phyloP scores from a whole-genome alignment of 1,140 invertebrate species.

The Penaeus chinensis region DNA sequence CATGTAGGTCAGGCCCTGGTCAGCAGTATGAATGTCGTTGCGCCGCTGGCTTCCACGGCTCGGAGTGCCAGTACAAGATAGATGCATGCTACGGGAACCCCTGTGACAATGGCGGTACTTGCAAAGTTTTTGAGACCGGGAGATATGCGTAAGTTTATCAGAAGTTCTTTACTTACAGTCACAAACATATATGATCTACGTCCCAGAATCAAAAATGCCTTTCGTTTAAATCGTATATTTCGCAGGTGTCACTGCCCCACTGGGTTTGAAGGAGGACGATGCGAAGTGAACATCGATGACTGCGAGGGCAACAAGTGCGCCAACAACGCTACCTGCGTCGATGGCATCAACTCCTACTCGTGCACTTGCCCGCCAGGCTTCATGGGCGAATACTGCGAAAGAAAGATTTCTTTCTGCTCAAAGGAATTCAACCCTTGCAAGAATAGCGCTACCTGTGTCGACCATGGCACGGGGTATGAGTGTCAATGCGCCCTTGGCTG shows the following conservation, averaged over 20 bases:
- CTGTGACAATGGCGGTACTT: conserved; percentile 85
- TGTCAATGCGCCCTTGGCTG: conserved; percentile 92
- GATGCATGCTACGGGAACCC: conserved; percentile 97
- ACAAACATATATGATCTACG: too few species aligned
- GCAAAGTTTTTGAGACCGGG: conserved; percentile 89
- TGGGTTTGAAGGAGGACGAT: conserved; percentile 90
- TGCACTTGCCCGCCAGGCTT: conserved; percentile 86
- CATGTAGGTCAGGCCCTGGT: conserved; percentile 76
- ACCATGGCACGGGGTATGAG: conserved; percentile 89
- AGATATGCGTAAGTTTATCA: conserved; percentile 80
- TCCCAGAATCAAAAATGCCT: too few species aligned
- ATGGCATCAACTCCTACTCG: conserved; percentile 84
- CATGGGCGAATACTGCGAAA: conserved; percentile 73
- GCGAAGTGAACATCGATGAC: conserved; percentile 92
- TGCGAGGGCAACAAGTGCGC: conserved; percentile 84
- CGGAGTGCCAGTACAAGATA: conserved; percentile 91
- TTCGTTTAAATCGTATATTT: background rate
- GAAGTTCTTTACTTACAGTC: background rate
- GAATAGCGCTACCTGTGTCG: conserved; percentile 90
- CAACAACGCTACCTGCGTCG: conserved; percentile 90
- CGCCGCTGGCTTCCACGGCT: conserved; percentile 90
- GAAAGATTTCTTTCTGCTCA: conserved; percentile 88
- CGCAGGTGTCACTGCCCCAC: conserved; percentile 84
- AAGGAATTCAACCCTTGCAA: conserved; percentile 91
- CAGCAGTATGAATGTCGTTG: conserved; percentile 72